Percentiles rank a stretch among this genome's conserved stretches.
phyloP scores from a whole-genome alignment of 1,140 invertebrate genomes.

The Monochamus saltuarius region DNA sequence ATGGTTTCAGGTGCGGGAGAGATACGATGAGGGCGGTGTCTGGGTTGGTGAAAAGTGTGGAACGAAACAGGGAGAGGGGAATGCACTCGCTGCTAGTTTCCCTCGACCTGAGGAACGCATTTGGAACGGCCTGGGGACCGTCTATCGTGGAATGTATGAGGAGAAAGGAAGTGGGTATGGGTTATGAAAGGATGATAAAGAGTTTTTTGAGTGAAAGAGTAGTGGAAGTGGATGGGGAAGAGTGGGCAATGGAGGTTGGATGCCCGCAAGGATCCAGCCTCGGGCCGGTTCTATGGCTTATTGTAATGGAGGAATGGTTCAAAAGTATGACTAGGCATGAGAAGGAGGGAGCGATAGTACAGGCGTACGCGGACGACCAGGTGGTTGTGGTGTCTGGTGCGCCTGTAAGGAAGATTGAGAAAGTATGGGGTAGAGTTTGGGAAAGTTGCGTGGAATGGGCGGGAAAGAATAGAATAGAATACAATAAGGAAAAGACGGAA shows the following conservation, averaged over 20 bases:
- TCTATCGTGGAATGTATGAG: not conserved
- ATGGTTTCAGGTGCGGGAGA: conserved; percentile 24
- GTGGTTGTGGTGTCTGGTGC: conserved; percentile 17
- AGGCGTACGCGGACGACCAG: conserved; percentile 31
- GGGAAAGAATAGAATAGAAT: conserved; percentile 13
- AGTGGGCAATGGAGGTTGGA: conserved; percentile 16
- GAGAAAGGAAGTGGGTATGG: not conserved
- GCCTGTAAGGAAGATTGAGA: conserved; percentile 21
- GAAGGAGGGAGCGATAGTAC: not conserved
- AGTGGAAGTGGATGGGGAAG: conserved; percentile 16
- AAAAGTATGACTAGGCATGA: conserved; percentile 11
- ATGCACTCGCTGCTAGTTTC: conserved; percentile 12
- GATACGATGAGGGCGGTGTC: conserved; percentile 17
- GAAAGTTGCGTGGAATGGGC: conserved; percentile 7
- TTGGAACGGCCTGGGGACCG: conserved; percentile 20
- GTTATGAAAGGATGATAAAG: not conserved
- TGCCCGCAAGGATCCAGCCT: conserved; percentile 37
- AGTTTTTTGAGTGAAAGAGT: conserved; percentile 18
- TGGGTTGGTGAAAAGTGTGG: not conserved
- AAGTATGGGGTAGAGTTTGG: conserved; percentile 14
- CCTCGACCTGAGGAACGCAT: conserved; percentile 26
- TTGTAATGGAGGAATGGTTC: conserved; percentile 32
- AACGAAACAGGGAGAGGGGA: not conserved
- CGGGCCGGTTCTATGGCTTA: conserved; percentile 31
- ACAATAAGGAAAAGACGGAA: conserved; percentile 30